These are phyloP conservation scores for Patagioenas fasciata DNA, from an alignment of 2,113 vertebrate genomes.

Conservation along the genomic window DNA sequence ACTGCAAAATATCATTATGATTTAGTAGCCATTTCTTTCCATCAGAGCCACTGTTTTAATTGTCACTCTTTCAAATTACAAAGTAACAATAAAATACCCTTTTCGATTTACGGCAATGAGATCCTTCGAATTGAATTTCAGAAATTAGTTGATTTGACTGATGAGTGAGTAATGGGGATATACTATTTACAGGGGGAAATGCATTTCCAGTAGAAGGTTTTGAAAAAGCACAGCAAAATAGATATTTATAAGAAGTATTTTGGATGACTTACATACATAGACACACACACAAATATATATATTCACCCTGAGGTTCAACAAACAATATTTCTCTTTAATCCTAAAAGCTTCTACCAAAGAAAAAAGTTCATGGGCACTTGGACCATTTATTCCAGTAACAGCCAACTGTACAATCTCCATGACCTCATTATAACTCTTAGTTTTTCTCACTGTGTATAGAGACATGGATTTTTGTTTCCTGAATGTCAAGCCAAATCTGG, in stretches of 20 bases:
- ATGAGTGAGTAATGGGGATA: constrained; percentile 7
- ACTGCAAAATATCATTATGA: constrained; percentile 66
- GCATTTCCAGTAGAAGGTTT: background rate
- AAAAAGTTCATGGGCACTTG: constrained; percentile 21
- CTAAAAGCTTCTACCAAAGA: constrained; percentile 25
- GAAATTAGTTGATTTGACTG: constrained; percentile 36
- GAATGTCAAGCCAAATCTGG: constrained; percentile 19
- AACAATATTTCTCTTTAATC: constrained; percentile 43
- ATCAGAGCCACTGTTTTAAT: constrained; percentile 65
- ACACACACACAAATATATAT: background rate
- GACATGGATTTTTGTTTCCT: background rate
- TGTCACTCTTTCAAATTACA: constrained; percentile 67
- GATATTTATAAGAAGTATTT: constrained; percentile 30
- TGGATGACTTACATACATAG: background rate
- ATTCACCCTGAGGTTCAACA: background rate
- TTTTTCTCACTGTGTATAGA: constrained; percentile 7
- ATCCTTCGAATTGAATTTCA: constrained; percentile 24
- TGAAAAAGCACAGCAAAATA: constrained; percentile 6
- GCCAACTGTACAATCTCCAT: background rate
- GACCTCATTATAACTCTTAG: constrained; percentile 36
- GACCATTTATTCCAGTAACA: constrained; percentile 24
- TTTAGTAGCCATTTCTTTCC: constrained; percentile 61
- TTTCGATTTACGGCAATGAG: background rate
- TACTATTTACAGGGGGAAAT: constrained; percentile 1
- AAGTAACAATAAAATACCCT: constrained; percentile 45